Evolutionary conservation across 1,140 invertebrate genomes (phyloP), one percentile per base, ranked within the genome.

Genomic region (Sitobion miscanthi): DNA sequence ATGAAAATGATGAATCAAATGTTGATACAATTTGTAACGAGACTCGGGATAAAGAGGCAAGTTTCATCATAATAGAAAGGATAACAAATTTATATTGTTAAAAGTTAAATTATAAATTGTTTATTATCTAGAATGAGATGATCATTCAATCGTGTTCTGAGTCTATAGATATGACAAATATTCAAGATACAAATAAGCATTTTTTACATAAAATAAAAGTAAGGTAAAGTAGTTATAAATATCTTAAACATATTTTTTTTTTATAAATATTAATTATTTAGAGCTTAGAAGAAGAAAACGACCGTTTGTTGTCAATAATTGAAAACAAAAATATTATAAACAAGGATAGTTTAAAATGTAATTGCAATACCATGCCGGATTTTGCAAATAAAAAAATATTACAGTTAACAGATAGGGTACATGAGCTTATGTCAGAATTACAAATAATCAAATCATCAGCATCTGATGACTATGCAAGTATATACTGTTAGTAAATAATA

Each of bases 141-240:
- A 82, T 52, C 0, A 17, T 35, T 52, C 38, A 38, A 38, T 6
- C 42, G 11, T 38, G 2, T 77, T 49, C 35, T 47, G 21, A 52
- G 7, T 35, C 47, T 23, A 45, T 69, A 25, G 20, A 92, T 11
- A n/a, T 14, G 0, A 21, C 14, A 20, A 14, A n/a, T 85, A 8
- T 83, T 38, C n/a, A 85, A 54, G 11, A 92, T 14, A 38, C 69
- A 38, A 92, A 92, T 38, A 52, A 35, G 14, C 69, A 83, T 52
- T 25, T 92, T 47, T 54, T 82, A 92, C 62, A 35, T 30, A 92
- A 92, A 92, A 92, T 92, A 82, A 77, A 92, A 83, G 91, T 92
- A 83, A 49, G 62, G 20, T 49, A 23, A 77, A 25, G 77, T 83
- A 38, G 30, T 42, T 82, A 14, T 9, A 82, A 92, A 7, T 45